These are phyloP conservation scores for Esperia sulphurella DNA, from an alignment of 2,888 invertebrate species.

Conservation along the genomic window DNA sequence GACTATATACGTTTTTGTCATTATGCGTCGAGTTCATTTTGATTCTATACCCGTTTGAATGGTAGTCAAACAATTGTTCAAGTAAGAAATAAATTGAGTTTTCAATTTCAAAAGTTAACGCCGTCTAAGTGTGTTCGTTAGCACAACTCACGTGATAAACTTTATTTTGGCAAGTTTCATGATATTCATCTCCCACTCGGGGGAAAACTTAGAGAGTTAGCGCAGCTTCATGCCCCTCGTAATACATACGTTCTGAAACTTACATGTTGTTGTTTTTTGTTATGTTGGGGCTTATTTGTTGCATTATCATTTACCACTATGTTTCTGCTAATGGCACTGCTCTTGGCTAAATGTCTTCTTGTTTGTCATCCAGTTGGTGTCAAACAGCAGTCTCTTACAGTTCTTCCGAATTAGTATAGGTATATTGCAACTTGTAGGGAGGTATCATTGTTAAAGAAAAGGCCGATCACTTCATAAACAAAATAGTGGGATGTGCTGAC, in stretches of 20 bases:
- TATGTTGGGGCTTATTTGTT: background rate
- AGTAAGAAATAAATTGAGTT: background rate
- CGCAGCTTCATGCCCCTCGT: slow-evolving; percentile 3
- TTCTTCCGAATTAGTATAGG: too few relatives aligned
- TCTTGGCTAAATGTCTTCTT: background rate
- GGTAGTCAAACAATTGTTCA: too few relatives aligned
- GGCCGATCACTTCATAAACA: too few relatives aligned
- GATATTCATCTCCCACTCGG: slow-evolving; percentile 39
- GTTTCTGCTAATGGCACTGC: background rate
- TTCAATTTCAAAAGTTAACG: slow-evolving; percentile 6
- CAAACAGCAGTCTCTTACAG: too few relatives aligned
- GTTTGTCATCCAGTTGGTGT: too few relatives aligned
- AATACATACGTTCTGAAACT: slow-evolving; percentile 1
- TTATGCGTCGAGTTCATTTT: too few relatives aligned
- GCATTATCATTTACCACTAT: background rate
- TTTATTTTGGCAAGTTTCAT: slow-evolving; percentile 37
- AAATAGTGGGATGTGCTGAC: too few relatives aligned
- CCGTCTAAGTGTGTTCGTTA: slow-evolving; percentile 37
- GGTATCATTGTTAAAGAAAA: too few relatives aligned
- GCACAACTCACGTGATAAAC: slow-evolving; percentile 31
- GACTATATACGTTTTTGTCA: too few relatives aligned
- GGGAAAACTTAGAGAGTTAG: slow-evolving; percentile 15
- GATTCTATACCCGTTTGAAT: too few relatives aligned
- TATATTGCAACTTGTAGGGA: too few relatives aligned
- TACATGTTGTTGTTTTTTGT: slow-evolving; percentile 2